Percentiles rank a stretch among this genome's conserved stretches.
Evolutionary conservation across 2,888 invertebrate species (phyloP).

Genomic region (Synergus japonicus): DNA sequence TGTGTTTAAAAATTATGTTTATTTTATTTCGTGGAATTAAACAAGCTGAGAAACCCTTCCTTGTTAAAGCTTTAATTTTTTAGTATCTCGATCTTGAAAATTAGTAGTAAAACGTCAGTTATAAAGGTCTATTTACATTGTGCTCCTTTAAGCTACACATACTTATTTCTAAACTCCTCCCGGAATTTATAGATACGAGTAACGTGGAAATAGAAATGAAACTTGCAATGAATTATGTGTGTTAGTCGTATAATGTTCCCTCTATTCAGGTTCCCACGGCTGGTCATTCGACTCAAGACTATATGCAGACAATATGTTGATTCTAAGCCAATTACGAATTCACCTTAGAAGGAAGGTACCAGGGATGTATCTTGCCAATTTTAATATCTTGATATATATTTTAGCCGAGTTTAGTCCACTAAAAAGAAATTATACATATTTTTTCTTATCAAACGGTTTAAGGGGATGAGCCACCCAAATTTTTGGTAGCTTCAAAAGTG

Average conservation of each 20-base stretch:
- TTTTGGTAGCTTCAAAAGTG: no score
- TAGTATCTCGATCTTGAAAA: constrained; percentile 20
- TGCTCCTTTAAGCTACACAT: constrained; percentile 22
- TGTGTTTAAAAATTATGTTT: no score
- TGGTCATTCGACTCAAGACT: neutral
- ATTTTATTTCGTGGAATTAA: neutral
- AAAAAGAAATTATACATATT: no score
- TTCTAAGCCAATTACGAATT: neutral
- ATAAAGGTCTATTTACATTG: constrained; percentile 8
- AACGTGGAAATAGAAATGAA: constrained; percentile 5
- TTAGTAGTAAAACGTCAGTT: neutral
- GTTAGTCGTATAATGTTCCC: neutral
- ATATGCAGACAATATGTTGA: neutral
- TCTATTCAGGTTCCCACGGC: neutral
- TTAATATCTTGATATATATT: no score
- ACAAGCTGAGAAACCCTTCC: neutral
- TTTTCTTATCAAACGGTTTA: no score
- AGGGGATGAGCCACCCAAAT: no score
- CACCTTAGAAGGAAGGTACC: neutral
- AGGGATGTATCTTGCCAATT: no score
- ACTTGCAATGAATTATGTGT: constrained; percentile 27
- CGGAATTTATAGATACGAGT: constrained; percentile 29
- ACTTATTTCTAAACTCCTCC: constrained; percentile 20
- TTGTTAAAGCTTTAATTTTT: neutral
- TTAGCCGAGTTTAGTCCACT: no score